Evolutionary conservation across 2,797 vertebrate genomes (phyloP).

Genomic region (Margarornis squamiger): DNA sequence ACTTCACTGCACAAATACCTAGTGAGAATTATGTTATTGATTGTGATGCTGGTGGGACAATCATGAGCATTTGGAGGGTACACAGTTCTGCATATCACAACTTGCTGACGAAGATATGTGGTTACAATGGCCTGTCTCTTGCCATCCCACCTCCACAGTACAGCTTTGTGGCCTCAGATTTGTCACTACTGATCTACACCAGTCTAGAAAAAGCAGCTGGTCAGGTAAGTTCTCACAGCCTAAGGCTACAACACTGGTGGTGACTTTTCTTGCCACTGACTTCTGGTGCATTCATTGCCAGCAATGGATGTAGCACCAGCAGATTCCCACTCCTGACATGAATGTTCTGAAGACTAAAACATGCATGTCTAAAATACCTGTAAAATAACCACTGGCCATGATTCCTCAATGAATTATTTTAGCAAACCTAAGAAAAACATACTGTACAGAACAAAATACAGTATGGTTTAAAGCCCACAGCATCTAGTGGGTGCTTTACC

Average conservation of each 20-base stretch:
- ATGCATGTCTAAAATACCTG: conserved; percentile 47
- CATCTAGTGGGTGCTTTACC: conserved; percentile 70
- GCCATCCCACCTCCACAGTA: background rate
- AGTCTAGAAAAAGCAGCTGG: background rate
- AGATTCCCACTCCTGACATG: conserved; percentile 43
- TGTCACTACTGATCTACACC: conserved; percentile 1
- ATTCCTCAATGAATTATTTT: conserved; percentile 63
- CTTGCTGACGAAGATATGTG: background rate
- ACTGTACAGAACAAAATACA: conserved; percentile 59
- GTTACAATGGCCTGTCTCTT: background rate
- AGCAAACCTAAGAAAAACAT: conserved; percentile 65
- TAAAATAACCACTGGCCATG: conserved; percentile 77
- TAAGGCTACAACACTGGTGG: background rate
- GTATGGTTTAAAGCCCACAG: conserved; percentile 68
- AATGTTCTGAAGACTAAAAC: conserved; percentile 21
- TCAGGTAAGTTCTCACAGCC: background rate
- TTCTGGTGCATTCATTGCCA: conserved; percentile 70
- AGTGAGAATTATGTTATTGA: background rate
- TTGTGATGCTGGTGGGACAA: conserved; percentile 48
- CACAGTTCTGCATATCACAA: background rate
- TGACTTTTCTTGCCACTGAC: conserved; percentile 59
- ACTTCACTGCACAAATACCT: conserved; percentile 23
- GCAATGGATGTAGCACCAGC: conserved; percentile 70
- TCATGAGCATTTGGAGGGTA: conserved; percentile 16
- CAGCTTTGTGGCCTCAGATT: conserved; percentile 5